phyloP scores from a whole-genome alignment of 2,113 vertebrate species.

The Pygoscelis antarcticus region DNA sequence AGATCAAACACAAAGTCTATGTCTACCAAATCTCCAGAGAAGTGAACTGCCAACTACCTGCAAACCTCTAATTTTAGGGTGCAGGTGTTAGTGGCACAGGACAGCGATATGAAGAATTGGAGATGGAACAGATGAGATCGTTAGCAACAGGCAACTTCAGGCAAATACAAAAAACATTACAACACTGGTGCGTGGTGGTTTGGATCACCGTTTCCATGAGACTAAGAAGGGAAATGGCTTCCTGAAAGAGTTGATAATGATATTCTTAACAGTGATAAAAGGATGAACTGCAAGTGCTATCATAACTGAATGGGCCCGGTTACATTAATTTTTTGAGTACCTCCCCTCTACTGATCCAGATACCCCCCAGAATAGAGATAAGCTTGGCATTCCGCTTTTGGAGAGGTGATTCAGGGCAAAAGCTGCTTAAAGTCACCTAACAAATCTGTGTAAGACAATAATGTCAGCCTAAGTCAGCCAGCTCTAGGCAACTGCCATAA shows the following conservation, averaged over 20 bases:
- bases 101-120: neutral
- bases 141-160: neutral
- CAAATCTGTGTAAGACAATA: neutral
- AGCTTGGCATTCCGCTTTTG: neutral
- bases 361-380: neutral
- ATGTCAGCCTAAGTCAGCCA: neutral
- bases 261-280: neutral
- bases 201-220: neutral
- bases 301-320: neutral
- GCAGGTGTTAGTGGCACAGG: neutral
- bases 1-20: neutral
- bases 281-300: neutral
- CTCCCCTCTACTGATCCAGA: neutral
- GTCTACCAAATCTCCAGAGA: neutral
- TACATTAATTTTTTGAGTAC: neutral
- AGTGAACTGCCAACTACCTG: neutral
- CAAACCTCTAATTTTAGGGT: neutral
- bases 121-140: slow-evolving; percentile 9
- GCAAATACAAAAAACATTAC: neutral
- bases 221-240: neutral
- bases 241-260: neutral
- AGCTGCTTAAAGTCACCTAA: neutral
- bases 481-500: neutral
- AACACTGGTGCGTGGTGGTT: neutral
- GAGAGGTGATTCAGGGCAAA: neutral